A percentile compares a stretch with the other conserved stretches of the same genome.
Conservation (phyloP, 2,113 vertebrate genomes). For the Tricholaema leucomelas region DNA sequence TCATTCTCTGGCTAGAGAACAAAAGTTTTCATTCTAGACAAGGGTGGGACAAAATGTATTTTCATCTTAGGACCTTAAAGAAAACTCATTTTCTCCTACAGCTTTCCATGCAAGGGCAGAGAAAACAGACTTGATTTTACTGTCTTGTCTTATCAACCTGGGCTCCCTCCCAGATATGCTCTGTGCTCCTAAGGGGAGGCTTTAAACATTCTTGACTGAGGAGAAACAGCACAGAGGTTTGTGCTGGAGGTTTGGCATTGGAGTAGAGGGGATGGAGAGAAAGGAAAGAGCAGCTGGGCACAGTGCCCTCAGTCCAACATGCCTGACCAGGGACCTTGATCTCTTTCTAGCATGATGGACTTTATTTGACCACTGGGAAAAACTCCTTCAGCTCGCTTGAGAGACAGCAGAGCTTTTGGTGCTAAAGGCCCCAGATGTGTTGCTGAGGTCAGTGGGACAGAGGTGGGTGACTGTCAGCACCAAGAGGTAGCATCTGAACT, state of each 20-base stretch:
- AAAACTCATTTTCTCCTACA: background rate
- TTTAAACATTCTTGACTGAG: background rate
- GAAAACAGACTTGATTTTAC: background rate
- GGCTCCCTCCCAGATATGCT: background rate
- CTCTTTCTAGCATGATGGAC: background rate
- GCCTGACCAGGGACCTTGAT: background rate
- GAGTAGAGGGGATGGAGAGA: background rate
- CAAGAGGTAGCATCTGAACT: background rate
- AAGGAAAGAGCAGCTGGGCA: background rate
- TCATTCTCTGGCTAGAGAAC: background rate
- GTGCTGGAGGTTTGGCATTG: background rate
- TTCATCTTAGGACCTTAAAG: background rate
- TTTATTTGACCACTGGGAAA: background rate
- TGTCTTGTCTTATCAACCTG: background rate
- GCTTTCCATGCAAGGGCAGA: background rate
- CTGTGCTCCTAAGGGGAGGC: background rate
- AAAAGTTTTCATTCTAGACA: background rate
- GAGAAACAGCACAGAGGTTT: background rate
- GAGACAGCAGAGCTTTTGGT: rapidly evolving
- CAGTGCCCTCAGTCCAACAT: background rate
- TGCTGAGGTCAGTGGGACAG: background rate
- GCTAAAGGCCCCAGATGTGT: background rate
- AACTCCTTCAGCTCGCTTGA: background rate
- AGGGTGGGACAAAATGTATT: background rate
- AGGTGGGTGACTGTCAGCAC: background rate